Conservation (phyloP, 2,113 vertebrate species). For the Corvus cornix region DNA sequence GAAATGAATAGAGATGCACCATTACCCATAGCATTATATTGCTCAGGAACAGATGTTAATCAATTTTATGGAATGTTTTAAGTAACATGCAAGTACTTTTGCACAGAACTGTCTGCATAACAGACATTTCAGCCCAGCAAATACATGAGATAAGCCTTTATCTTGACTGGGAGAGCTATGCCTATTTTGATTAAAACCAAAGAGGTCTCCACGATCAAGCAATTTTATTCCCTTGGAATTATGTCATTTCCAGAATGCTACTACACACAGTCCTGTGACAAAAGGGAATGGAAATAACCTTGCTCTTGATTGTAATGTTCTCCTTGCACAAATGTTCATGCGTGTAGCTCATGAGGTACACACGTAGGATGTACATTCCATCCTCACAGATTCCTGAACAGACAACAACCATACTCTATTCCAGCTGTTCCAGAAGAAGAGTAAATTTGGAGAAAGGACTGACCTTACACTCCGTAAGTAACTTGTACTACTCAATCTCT, state of each 20-base stretch:
- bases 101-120: slow-evolving; percentile 31
- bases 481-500: not conserved
- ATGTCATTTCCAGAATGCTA: not conserved
- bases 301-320: not conserved
- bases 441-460: not conserved
- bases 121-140: slow-evolving; percentile 23
- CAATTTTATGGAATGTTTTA: slow-evolving; percentile 51
- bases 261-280: not conserved
- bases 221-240: slow-evolving; percentile 6
- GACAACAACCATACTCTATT: not conserved
- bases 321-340: not conserved
- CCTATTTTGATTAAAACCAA: slow-evolving; percentile 25
- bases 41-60: slow-evolving; percentile 24
- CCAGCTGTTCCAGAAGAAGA: not conserved
- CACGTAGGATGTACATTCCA: not conserved
- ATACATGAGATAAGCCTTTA: slow-evolving; percentile 38
- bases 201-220: not conserved
- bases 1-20: not conserved
- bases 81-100: slow-evolving; percentile 57
- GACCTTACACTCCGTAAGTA: not conserved
- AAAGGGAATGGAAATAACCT: not conserved
- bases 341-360: not conserved
- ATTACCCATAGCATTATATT: slow-evolving; percentile 37
- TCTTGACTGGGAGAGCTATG: not conserved
- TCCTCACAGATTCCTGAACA: not conserved